These are phyloP conservation scores for Cydia strobilella DNA, from an alignment of 1,140 invertebrate genomes.

Conservation along the genomic window DNA sequence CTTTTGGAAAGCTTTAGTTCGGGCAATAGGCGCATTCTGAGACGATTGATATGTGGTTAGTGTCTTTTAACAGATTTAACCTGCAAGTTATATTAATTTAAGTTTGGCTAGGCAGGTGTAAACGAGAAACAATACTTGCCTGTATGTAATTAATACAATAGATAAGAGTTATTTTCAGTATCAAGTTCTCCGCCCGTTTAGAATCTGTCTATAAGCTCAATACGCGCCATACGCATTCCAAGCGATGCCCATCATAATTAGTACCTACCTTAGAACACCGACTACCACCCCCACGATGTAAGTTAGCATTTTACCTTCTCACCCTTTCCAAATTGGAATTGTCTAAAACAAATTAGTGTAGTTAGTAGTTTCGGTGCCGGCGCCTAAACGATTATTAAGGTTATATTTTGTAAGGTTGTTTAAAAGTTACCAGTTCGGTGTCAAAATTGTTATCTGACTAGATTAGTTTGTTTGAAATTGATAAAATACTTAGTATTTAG, in stretches of 20 bases:
- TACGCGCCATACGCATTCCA: conserved; percentile 3
- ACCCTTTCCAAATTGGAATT: background rate
- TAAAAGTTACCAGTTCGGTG: conserved; percentile 30
- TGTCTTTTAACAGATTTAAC: no score
- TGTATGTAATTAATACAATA: no score
- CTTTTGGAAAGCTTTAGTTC: background rate
- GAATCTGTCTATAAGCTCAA: background rate
- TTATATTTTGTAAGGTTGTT: conserved; percentile 24
- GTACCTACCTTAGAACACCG: background rate
- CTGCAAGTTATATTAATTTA: no score
- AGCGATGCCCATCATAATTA: background rate
- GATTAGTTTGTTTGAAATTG: conserved; percentile 2
- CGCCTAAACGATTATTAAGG: background rate
- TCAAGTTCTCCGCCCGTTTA: background rate
- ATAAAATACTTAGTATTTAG: conserved; percentile 17
- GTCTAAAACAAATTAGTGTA: background rate
- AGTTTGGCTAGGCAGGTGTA: background rate
- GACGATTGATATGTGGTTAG: background rate
- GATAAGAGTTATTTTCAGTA: no score
- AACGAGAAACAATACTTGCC: background rate
- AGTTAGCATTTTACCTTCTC: background rate
- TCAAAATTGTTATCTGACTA: conserved; percentile 32
- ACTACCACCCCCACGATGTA: conserved; percentile 1
- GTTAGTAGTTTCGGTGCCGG: conserved; percentile 23
- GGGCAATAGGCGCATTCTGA: background rate